Base-by-base conservation (phyloP, 1,140 invertebrate species). In the Drosophila nebulosa region DNA sequence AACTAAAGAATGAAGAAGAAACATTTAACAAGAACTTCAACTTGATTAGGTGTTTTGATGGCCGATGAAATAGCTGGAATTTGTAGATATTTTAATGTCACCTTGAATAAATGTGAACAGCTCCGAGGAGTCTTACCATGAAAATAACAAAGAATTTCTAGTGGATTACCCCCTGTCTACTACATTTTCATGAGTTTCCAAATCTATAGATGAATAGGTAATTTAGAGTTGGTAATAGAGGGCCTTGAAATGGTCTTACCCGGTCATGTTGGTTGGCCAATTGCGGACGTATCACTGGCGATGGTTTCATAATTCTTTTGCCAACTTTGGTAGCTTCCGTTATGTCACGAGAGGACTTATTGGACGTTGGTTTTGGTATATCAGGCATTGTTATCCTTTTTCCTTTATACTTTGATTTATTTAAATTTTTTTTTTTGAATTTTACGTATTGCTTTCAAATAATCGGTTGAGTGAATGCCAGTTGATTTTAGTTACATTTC, bases 171-270 rank as follows among this genome's bases (percentile, higher is more conserved):
- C 18, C 10, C 10, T 10, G 6, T 18, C 0, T 12, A 1, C 36
- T 59, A 77, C 74, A 65, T 77, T 51, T 74, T 77, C 74, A 77
- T 77, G 4, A 77, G 52, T 39, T 77, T 77, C 74, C 74, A 77
- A 16, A 77, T 77, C 74, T 77, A 32, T 0, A 22, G 51, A 35
- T 0, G 0, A 12, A 18, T 7, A 9, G 10, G 5, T 50, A 2
- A 14, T 16, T 16, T 16, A n/a, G n/a, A n/a, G n/a, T n/a, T n/a
- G n/a, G n/a, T 21, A 42, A 18, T n/a, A 16, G 27, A 32, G 0
- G 30, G 2, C 12, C 10, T 32, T 32, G 1, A 3, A 10, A 32
- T 32, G 9, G 24, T 24, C 30, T 59, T 42, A 59, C 36, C 36
- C 57, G 22, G 35, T 59, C 35, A 14, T 86, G 83, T 14, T 66